These are phyloP conservation scores for Hyles vespertilio DNA, from an alignment of 1,140 invertebrate species.

Conservation along the genomic window DNA sequence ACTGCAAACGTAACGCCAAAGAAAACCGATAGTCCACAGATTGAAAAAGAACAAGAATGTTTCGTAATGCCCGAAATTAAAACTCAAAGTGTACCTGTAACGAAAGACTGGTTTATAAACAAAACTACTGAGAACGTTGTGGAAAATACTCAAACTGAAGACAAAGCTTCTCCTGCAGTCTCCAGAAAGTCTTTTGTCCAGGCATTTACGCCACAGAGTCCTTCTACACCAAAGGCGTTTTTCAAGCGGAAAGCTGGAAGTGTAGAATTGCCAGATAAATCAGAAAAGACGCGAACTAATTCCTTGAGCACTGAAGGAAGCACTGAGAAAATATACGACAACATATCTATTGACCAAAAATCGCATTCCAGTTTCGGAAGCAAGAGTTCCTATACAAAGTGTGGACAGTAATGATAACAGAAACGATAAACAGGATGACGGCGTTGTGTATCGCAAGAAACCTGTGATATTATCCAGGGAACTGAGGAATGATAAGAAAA, in stretches of 20 bases:
- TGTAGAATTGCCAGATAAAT: constrained; percentile 50
- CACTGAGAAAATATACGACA: constrained; percentile 63
- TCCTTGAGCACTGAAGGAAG: constrained; percentile 64
- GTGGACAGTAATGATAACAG: constrained; percentile 60
- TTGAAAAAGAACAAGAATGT: constrained; percentile 49
- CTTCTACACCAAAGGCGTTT: constrained; percentile 56
- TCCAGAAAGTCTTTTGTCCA: constrained; percentile 27
- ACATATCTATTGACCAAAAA: constrained; percentile 67
- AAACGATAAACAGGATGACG: constrained; percentile 59
- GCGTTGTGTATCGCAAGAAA: constrained; percentile 66
- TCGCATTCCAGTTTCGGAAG: constrained; percentile 69
- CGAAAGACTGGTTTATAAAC: constrained; percentile 33
- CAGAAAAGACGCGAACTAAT: constrained; percentile 58
- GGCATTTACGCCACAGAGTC: constrained; percentile 44
- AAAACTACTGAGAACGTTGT: constrained; percentile 42
- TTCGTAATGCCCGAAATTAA: constrained; percentile 49
- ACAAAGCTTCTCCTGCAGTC: constrained; percentile 36
- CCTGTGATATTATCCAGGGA: constrained; percentile 47
- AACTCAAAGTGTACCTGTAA: constrained; percentile 21
- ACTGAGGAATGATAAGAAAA: constrained; percentile 57
- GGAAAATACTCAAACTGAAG: constrained; percentile 31
- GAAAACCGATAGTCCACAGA: constrained; percentile 56
- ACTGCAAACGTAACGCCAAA: constrained; percentile 75
- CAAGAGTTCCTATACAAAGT: constrained; percentile 76
- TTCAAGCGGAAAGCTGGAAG: constrained; percentile 62